These are phyloP conservation scores for Rhagologus leucostigma DNA, from an alignment of 2,113 vertebrate genomes.

Conservation along the genomic window DNA sequence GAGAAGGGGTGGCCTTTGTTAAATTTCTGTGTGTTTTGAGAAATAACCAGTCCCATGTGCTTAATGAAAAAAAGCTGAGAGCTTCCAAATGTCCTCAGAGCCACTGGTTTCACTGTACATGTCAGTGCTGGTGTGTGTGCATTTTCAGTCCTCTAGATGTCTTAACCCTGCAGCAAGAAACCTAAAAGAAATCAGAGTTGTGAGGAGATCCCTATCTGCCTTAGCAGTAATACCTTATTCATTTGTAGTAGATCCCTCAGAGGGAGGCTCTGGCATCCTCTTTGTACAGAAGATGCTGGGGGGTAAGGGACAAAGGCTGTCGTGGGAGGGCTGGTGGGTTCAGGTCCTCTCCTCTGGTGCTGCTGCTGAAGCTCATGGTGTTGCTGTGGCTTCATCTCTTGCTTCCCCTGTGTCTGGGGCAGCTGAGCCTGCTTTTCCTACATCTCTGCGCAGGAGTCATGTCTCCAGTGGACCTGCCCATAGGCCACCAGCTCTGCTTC, in stretches of 20 bases:
- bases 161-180: neutral
- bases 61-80: neutral
- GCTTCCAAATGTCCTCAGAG: neutral
- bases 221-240: neutral
- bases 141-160: neutral
- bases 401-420: neutral
- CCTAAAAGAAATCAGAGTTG: neutral
- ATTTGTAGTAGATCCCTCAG: neutral
- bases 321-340: fast-evolving
- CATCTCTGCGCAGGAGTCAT: neutral
- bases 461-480: neutral
- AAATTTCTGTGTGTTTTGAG: neutral
- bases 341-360: neutral
- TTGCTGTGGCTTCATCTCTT: neutral
- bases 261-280: neutral
- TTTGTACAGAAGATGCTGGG: neutral
- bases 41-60: neutral
- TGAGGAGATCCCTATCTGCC: neutral
- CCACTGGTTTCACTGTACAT: neutral
- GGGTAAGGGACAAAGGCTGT: neutral
- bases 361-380: neutral
- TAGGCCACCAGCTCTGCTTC: neutral
- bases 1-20: neutral
- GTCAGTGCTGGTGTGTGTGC: neutral
- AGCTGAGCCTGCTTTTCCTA: neutral